Conservation (phyloP, 2,888 invertebrate species). For the Hedychridium roseum region DNA sequence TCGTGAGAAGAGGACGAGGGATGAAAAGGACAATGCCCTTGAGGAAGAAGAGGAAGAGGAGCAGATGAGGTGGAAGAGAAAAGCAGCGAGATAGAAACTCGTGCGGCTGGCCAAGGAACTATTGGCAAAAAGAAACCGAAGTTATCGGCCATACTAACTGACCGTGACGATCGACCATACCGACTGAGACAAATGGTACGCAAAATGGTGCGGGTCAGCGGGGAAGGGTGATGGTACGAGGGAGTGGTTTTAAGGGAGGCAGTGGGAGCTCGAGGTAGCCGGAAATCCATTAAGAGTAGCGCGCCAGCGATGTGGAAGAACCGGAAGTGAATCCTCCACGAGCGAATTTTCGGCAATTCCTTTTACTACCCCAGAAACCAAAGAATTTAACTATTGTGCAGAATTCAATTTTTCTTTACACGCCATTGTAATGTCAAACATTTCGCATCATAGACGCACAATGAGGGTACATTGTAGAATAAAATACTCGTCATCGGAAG, state of each 20-base stretch:
- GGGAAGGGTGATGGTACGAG: slow-evolving; percentile 2
- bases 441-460: too few relatives aligned
- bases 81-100: slow-evolving; percentile 50
- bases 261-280: slow-evolving; percentile 3
- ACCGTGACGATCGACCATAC: slow-evolving; percentile 14
- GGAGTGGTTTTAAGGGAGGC: slow-evolving; percentile 1
- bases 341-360: slow-evolving; percentile 5
- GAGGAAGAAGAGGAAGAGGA: neutral
- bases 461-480: too few relatives aligned
- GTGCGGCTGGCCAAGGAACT: slow-evolving; percentile 42
- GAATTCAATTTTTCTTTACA: too few relatives aligned
- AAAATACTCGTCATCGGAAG: too few relatives aligned
- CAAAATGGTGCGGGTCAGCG: neutral
- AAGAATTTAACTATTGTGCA: neutral
- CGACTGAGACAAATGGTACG: slow-evolving; percentile 7
- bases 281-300: slow-evolving; percentile 18
- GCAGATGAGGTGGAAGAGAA: slow-evolving; percentile 12
- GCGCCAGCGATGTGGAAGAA: slow-evolving; percentile 10
- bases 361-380: neutral
- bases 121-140: slow-evolving; percentile 39
- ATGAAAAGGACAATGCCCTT: neutral
- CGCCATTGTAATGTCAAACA: too few relatives aligned
- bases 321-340: slow-evolving; percentile 6
- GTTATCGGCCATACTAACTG: slow-evolving; percentile 27
- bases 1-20: too few relatives aligned